Evolutionary conservation across 2,888 invertebrate genomes (phyloP).

Genomic region (Allolobophora icterica): DNA sequence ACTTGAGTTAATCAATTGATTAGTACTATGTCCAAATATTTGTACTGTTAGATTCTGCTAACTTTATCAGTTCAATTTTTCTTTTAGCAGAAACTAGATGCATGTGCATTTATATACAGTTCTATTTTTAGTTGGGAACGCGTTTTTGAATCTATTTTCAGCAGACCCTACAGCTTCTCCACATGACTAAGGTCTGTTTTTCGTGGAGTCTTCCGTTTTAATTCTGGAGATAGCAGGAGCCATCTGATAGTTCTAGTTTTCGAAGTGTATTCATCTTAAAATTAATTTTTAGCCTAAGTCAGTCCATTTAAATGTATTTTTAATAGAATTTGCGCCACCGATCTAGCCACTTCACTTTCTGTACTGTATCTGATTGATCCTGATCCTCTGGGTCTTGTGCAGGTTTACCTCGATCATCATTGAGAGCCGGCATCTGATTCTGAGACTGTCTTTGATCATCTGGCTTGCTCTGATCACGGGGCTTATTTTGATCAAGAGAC

Average conservation of each 20-base stretch:
- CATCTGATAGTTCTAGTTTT: neutral
- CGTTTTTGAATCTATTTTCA: neutral
- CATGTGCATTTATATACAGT: neutral
- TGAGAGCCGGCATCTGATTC: too few species aligned
- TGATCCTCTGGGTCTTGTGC: neutral
- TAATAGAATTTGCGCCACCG: neutral
- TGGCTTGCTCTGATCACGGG: too few species aligned
- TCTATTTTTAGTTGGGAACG: neutral
- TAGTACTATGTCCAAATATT: neutral
- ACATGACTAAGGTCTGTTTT: too few species aligned
- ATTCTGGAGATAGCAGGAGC: neutral
- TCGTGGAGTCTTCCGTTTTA: neutral
- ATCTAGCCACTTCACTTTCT: neutral
- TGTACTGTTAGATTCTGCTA: neutral
- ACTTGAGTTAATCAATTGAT: neutral
- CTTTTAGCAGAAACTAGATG: neutral
- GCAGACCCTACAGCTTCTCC: too few species aligned
- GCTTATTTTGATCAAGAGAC: too few species aligned
- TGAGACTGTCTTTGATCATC: too few species aligned
- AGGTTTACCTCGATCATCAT: neutral
- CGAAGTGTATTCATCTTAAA: neutral
- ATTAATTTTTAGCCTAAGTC: neutral
- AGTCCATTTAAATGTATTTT: neutral
- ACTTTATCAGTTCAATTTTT: neutral
- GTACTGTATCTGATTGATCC: neutral